Percentiles rank a stretch among this genome's conserved stretches.
Evolutionary conservation across 2,888 invertebrate species (phyloP).

Genomic region (Calameuta filiformis): DNA sequence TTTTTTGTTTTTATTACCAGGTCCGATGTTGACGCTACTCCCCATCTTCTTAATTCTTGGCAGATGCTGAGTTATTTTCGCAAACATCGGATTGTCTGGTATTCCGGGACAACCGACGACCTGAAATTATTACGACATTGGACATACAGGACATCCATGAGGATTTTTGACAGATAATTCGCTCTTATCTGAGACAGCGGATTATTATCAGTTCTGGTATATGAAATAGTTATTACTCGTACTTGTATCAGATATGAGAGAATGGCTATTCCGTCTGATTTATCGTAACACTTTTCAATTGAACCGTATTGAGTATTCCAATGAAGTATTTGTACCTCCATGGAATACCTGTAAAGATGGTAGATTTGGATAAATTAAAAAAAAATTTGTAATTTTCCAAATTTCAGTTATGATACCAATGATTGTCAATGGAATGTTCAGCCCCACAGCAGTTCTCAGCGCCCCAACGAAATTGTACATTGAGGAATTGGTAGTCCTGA

Average conservation of each 20-base stretch:
- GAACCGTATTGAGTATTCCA: constrained; percentile 45
- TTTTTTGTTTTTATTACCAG: constrained; percentile 27
- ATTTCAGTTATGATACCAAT: constrained; percentile 30
- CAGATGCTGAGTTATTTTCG: constrained; percentile 40
- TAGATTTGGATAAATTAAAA: background rate
- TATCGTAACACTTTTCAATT: constrained; percentile 43
- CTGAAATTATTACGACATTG: constrained; percentile 23
- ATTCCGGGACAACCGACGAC: constrained; percentile 47
- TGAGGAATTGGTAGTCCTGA: constrained; percentile 38
- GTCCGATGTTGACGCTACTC: constrained; percentile 26
- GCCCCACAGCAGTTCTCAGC: constrained; percentile 44
- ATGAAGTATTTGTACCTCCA: constrained; percentile 51
- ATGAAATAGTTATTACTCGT: background rate
- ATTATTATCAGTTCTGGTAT: background rate
- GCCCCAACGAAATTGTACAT: constrained; percentile 52
- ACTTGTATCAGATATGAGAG: constrained; percentile 48
- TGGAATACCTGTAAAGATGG: constrained; percentile 36
- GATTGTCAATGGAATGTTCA: constrained; percentile 46
- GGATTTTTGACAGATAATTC: background rate
- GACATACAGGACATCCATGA: background rate
- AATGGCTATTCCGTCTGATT: constrained; percentile 44
- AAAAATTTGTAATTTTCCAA: background rate
- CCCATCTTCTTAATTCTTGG: constrained; percentile 31
- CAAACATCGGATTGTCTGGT: constrained; percentile 42
- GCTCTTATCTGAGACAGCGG: background rate